Percentiles rank a stretch among this genome's conserved stretches.
These are phyloP conservation scores for Squalus acanthias DNA, from an alignment of 2,797 vertebrate species.

Conservation along the genomic window DNA sequence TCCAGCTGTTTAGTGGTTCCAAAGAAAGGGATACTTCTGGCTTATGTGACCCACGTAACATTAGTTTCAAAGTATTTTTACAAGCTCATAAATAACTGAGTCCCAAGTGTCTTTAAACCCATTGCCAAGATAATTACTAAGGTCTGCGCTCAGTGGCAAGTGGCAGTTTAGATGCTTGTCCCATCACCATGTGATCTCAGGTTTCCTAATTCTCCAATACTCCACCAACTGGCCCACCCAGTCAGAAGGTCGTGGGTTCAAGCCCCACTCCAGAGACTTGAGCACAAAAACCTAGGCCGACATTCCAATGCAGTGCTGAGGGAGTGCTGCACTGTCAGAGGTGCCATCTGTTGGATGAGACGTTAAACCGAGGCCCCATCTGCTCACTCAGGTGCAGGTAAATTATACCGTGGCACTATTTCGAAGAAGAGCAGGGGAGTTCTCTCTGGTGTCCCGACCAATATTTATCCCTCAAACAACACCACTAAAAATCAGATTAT, in stretches of 20 bases:
- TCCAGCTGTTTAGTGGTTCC: background rate
- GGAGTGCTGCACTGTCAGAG: background rate
- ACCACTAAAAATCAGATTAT: no score
- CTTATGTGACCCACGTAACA: background rate
- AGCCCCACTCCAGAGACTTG: background rate
- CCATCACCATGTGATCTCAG: background rate
- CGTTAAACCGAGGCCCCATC: background rate
- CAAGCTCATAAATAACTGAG: background rate
- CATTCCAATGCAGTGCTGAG: background rate
- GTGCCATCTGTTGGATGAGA: background rate
- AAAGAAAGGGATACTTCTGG: background rate
- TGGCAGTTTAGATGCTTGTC: background rate
- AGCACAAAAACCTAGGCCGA: background rate
- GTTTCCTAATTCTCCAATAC: background rate
- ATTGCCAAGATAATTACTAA: background rate
- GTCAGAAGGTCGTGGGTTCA: background rate
- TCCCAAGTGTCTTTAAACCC: background rate
- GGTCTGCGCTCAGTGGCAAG: background rate
- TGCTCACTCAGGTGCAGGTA: background rate
- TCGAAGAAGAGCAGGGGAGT: background rate
- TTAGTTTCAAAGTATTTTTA: background rate
- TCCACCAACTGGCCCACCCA: background rate
- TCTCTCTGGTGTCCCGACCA: background rate
- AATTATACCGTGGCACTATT: background rate
- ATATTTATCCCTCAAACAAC: background rate